Conservation (phyloP, 2,113 vertebrate genomes). For the Sitta europaea region DNA sequence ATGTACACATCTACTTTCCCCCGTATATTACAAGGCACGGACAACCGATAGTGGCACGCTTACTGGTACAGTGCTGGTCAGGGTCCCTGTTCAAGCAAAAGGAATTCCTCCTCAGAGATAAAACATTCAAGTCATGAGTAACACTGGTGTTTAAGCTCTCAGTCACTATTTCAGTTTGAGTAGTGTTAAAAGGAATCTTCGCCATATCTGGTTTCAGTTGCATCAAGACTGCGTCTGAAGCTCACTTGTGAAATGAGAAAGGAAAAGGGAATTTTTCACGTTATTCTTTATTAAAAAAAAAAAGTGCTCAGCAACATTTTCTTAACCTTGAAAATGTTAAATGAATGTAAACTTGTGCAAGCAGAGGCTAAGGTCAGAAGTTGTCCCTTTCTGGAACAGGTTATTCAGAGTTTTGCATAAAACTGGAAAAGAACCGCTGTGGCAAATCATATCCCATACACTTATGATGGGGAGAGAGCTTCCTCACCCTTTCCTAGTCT, state of each 20-base stretch:
- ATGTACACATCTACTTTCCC: background rate
- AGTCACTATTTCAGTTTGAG: background rate
- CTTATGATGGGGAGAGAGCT: background rate
- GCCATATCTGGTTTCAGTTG: background rate
- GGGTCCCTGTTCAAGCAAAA: background rate
- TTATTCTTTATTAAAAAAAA: background rate
- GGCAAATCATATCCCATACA: background rate
- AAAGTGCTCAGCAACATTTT: background rate
- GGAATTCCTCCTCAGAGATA: background rate
- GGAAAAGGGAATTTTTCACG: background rate
- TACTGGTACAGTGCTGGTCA: background rate
- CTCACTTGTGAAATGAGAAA: background rate
- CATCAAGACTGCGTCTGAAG: background rate
- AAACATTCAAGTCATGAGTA: background rate
- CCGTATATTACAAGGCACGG: background rate
- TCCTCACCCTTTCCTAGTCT: background rate
- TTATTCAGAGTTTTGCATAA: background rate
- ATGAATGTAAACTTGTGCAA: background rate
- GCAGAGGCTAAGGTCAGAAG: background rate
- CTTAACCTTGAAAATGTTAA: constrained; percentile 27
- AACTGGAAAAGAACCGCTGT: background rate
- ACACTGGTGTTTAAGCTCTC: background rate
- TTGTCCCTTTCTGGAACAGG: background rate
- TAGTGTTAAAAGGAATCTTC: background rate
- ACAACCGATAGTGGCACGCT: background rate